These are phyloP conservation scores for Castor canadensis DNA, from an alignment of 2,113 vertebrate species.

Conservation along the genomic window DNA sequence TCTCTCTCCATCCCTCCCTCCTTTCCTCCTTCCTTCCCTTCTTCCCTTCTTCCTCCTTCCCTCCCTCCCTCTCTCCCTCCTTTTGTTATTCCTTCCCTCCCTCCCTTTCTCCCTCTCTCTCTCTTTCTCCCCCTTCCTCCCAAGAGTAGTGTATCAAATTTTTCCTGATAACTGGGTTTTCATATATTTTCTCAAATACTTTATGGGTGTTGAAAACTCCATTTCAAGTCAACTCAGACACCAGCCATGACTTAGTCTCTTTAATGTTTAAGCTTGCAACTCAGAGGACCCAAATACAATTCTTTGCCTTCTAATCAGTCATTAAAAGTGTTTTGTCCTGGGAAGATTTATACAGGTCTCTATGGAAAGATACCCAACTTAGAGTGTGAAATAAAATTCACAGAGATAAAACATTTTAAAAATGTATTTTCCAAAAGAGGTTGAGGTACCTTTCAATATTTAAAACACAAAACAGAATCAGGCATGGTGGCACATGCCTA, in stretches of 20 bases:
- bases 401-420: not conserved
- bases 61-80: too few species aligned
- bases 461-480: not conserved
- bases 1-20: too few species aligned
- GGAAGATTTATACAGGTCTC: not conserved
- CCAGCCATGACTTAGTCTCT: not conserved
- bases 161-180: not conserved
- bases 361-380: not conserved
- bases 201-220: not conserved
- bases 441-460: not conserved
- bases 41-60: not conserved
- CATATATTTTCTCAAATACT: not conserved
- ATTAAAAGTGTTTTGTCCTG: not conserved
- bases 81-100: too few species aligned
- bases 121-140: not conserved
- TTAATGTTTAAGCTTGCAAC: not conserved
- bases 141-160: not conserved
- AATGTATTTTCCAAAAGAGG: constrained; percentile 19
- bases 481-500: not conserved
- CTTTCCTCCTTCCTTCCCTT: too few species aligned
- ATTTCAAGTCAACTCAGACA: not conserved
- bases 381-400: constrained; percentile 7
- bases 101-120: too few species aligned
- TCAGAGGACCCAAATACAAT: not conserved
- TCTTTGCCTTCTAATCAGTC: not conserved